Percentiles rank a stretch among this genome's conserved stretches.
Conservation (phyloP, 2,888 invertebrate genomes). For the Agriopis leucophaearia region DNA sequence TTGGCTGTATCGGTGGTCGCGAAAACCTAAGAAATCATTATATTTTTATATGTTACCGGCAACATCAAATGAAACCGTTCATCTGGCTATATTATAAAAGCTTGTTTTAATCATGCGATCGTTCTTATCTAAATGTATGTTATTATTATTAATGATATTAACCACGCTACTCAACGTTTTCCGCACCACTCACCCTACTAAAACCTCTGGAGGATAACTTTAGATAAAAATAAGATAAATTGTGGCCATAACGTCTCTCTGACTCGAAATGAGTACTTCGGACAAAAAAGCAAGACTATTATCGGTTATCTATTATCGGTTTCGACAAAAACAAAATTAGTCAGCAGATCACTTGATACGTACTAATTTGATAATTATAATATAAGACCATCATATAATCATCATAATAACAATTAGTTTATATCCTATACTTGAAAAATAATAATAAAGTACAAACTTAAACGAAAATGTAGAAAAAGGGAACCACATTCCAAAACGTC, state of each 20-base stretch:
- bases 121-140: constrained; percentile 23
- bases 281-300: constrained; percentile 48
- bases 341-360: constrained; percentile 23
- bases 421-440: too few relatives aligned
- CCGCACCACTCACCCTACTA: constrained; percentile 56
- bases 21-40: too few relatives aligned
- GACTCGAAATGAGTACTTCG: constrained; percentile 63
- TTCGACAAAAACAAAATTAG: not conserved
- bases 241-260: constrained; percentile 69
- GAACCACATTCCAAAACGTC: too few relatives aligned
- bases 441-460: too few relatives aligned
- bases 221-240: constrained; percentile 80
- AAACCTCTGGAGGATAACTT: constrained; percentile 55
- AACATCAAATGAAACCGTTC: too few relatives aligned
- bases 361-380: not conserved
- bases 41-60: too few relatives aligned
- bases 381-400: not conserved
- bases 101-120: not conserved
- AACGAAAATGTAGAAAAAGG: too few relatives aligned
- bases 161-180: constrained; percentile 17
- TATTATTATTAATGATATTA: constrained; percentile 26
- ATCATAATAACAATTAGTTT: too few relatives aligned
- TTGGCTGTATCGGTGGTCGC: too few relatives aligned
- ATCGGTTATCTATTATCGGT: constrained; percentile 48
- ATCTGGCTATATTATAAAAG: too few relatives aligned